These are phyloP conservation scores for Drosophila cognata DNA, from an alignment of 2,888 invertebrate species.

Conservation along the genomic window DNA sequence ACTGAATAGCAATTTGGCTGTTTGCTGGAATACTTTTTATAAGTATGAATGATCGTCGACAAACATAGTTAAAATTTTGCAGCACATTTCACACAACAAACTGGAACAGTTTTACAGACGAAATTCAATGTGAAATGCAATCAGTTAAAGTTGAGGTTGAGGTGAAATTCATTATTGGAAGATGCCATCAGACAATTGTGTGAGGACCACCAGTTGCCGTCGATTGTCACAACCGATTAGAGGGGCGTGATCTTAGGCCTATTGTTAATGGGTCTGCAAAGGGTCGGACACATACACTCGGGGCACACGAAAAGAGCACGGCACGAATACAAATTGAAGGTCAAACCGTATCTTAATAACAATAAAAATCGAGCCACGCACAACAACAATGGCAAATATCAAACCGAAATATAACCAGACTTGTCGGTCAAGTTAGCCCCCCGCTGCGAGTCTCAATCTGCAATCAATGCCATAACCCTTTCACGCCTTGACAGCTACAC, in stretches of 20 bases:
- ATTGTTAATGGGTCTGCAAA: conserved; percentile 74
- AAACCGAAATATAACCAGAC: conserved; percentile 39
- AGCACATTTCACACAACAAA: background rate
- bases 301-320: conserved; percentile 12
- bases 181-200: conserved; percentile 7
- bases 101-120: background rate
- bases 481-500: conserved; percentile 9
- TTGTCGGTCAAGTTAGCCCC: conserved; percentile 3
- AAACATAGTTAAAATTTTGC: background rate
- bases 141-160: too few species aligned
- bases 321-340: conserved; percentile 74
- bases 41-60: background rate
- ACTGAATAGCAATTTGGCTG: background rate
- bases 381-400: conserved; percentile 23
- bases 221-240: conserved; percentile 74
- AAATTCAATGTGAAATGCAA: background rate
- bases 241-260: conserved; percentile 66
- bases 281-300: conserved; percentile 40
- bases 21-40: background rate
- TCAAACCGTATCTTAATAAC: conserved; percentile 65
- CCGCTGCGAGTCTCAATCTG: background rate
- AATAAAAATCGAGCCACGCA: conserved; percentile 63
- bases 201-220: conserved; percentile 69
- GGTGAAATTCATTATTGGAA: conserved; percentile 16
- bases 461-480: background rate